Evolutionary conservation across 2,797 vertebrate species (phyloP).

Genomic region (Enteromius mattozi): DNA sequence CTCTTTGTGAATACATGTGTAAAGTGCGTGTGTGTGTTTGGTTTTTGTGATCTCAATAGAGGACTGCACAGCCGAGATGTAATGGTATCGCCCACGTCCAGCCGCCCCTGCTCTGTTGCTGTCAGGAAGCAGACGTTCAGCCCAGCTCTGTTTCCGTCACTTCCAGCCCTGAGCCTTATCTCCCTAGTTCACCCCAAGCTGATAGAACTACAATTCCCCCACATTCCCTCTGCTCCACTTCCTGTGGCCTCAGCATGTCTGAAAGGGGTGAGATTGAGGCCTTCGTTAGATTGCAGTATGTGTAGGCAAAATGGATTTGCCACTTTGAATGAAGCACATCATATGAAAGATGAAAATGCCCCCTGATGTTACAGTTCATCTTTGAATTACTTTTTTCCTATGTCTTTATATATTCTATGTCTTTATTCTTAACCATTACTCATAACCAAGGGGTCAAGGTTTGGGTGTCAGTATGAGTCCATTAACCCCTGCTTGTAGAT

Average conservation of each 20-base stretch:
- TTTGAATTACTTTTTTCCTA: background rate
- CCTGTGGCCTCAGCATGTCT: constrained; percentile 83
- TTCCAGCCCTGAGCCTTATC: constrained; percentile 73
- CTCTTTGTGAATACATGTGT: constrained; percentile 76
- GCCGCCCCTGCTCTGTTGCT: constrained; percentile 72
- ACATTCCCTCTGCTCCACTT: constrained; percentile 86
- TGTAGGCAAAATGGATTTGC: constrained; percentile 15
- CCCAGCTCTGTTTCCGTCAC: constrained; percentile 61
- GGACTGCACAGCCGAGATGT: constrained; percentile 40
- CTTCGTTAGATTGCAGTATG: constrained; percentile 24
- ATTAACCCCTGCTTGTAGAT: background rate
- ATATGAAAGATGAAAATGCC: constrained; percentile 29
- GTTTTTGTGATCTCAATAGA: constrained; percentile 35
- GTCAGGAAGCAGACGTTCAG: constrained; percentile 80
- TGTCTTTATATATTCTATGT: constrained; percentile 2
- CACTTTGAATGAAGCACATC: constrained; percentile 37
- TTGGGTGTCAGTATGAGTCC: background rate
- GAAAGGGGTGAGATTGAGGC: constrained; percentile 47
- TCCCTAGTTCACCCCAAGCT: constrained; percentile 66
- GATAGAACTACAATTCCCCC: constrained; percentile 88
- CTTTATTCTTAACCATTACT: background rate
- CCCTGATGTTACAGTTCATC: constrained; percentile 28
- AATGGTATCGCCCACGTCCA: constrained; percentile 74
- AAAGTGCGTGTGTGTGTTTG: constrained; percentile 22
- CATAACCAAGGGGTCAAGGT: constrained; percentile 8